Percentiles rank a stretch among this genome's conserved stretches.
Conservation (phyloP, 2,888 invertebrate species). For the Meghimatium bilineatum region DNA sequence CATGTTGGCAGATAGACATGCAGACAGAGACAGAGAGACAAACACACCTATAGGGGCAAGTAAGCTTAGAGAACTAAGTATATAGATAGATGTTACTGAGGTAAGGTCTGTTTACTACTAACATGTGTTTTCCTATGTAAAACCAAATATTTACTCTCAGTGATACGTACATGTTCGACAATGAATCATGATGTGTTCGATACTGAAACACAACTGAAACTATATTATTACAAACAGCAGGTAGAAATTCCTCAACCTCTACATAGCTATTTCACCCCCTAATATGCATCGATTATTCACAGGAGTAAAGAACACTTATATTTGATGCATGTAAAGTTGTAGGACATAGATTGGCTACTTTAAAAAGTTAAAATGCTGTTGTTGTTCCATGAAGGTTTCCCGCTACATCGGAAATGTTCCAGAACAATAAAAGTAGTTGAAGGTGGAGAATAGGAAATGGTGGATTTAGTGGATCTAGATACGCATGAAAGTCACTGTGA, state of each 20-base stretch:
- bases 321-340: not conserved
- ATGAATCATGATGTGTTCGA: not conserved
- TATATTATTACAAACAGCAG: not conserved
- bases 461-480: too few relatives aligned
- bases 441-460: too few relatives aligned
- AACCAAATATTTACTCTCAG: not conserved
- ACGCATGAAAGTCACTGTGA: too few relatives aligned
- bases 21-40: too few relatives aligned
- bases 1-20: too few relatives aligned
- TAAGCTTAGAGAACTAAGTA: too few relatives aligned
- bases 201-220: slow-evolving; percentile 2
- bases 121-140: too few relatives aligned
- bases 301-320: not conserved
- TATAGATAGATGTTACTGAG: too few relatives aligned
- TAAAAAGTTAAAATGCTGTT: not conserved
- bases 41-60: too few relatives aligned
- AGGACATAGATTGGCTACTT: not conserved
- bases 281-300: not conserved
- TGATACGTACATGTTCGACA: not conserved
- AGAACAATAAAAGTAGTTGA: not conserved
- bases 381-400: not conserved
- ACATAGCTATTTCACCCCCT: slow-evolving; percentile 3
- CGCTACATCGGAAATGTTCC: not conserved
- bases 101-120: too few relatives aligned
- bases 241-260: not conserved